Evolutionary conservation across 2,888 invertebrate genomes (phyloP), one percentile per base, ranked within the genome.

Genomic region (Heterodera filipjevi): DNA sequence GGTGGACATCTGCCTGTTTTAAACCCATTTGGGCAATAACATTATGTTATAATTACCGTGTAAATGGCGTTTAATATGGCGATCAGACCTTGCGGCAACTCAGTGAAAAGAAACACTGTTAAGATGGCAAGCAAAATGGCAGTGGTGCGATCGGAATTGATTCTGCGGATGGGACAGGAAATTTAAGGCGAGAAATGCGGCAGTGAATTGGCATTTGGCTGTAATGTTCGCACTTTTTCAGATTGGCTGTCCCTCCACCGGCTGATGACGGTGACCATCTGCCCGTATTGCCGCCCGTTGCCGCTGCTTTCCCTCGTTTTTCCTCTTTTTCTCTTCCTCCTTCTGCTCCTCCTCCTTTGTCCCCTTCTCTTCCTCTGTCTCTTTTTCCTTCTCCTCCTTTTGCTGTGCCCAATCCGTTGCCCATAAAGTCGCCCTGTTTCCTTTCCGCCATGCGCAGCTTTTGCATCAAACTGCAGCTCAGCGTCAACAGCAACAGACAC

Each of bases 101-200:
- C 91, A 0, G 91, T 91, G 72, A 91, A 77, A 53, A 91, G 85
- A 83, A 91, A 91, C 8, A 91, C 88, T 3, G 89, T 88, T 3
- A 91, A 90, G 39, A 91, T 90, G 2, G 91, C 90, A 59, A 91
- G 84, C 46, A 91, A 85, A 91, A 91, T 91, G 49, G 89, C 89
- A 0, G 91, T 91, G 1, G 91, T 91, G 27, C 91, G 86, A 83
- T 91, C 90, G 3, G 85, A 39, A 39, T 70, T 66, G 30, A 79
- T 78, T n/a, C 80, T 82, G 49, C 19, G 10, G 49, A 16, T 14
- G 19, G 49, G 49, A 39, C 53, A 64, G n/a, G 44, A 30, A 30
- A 27, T 16, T 14, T 16, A 71, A 12, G 27, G 46, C n/a, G 39
- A 44, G 39, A n/a, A n/a, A n/a, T n/a, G n/a, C n/a, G n/a, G n/a